phyloP scores from a whole-genome alignment of 2,888 invertebrate genomes.

The Meloe dianella region DNA sequence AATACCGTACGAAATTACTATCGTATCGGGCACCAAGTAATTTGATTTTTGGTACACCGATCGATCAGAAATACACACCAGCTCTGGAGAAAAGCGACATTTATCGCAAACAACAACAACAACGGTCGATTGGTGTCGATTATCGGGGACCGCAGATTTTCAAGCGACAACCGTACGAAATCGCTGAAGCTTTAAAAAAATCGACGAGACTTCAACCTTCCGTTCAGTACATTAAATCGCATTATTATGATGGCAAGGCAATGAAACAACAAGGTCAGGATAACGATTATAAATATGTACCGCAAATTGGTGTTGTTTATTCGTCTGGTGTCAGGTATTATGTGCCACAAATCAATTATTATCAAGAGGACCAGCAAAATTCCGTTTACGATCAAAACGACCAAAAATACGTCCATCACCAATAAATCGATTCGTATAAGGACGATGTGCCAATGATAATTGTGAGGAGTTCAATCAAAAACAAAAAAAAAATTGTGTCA shows the following conservation, averaged over 20 bases:
- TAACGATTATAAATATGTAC: slow-evolving; percentile 45
- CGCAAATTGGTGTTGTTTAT: slow-evolving; percentile 57
- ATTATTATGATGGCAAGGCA: slow-evolving; percentile 25
- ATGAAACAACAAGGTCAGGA: slow-evolving; percentile 5
- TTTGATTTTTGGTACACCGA: slow-evolving; percentile 53
- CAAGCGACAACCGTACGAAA: slow-evolving; percentile 54
- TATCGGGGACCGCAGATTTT: slow-evolving; percentile 58
- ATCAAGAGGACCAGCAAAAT: slow-evolving; percentile 48
- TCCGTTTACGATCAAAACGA: slow-evolving; percentile 55
- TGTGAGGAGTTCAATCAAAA: slow-evolving; percentile 23
- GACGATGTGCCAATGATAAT: slow-evolving; percentile 36
- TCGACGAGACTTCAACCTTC: slow-evolving; percentile 40
- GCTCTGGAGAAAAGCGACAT: slow-evolving; percentile 48
- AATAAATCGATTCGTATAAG: slow-evolving; percentile 13
- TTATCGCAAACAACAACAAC: slow-evolving; percentile 45
- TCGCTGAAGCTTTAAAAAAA: slow-evolving; percentile 41
- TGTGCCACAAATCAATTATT: slow-evolving; percentile 54
- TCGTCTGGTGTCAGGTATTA: slow-evolving; percentile 58
- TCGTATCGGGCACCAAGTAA: slow-evolving; percentile 43
- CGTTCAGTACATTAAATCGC: slow-evolving; percentile 41
- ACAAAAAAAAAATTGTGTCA: slow-evolving; percentile 48
- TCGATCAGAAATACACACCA: slow-evolving; percentile 54
- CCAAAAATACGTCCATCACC: slow-evolving; percentile 47
- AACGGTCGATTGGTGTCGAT: slow-evolving; percentile 48
- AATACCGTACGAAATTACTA: slow-evolving; percentile 49